These are phyloP conservation scores for Cecidostiba fungosa DNA, from an alignment of 2,888 invertebrate species.

Conservation along the genomic window DNA sequence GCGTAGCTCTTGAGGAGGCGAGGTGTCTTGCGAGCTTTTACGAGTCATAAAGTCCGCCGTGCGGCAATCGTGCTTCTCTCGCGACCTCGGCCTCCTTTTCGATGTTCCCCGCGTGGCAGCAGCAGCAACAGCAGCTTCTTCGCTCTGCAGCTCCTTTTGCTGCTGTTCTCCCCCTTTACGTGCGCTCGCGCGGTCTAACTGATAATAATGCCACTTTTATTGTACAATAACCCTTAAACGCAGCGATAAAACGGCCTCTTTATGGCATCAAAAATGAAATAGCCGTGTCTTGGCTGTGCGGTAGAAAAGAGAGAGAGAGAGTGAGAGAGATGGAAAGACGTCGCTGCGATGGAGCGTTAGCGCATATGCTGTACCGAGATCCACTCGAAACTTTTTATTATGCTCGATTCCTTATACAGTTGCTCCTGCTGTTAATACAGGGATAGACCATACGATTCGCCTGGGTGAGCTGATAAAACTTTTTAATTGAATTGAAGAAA, in stretches of 20 bases:
- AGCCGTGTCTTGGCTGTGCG: conserved; percentile 67
- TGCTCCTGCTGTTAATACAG: not conserved
- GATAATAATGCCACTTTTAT: conserved; percentile 80
- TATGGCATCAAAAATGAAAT: conserved; percentile 79
- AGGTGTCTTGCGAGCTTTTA: conserved; percentile 76
- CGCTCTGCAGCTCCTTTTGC: conserved; percentile 66
- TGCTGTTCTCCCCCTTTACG: conserved; percentile 44
- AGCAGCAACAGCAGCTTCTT: conserved; percentile 15
- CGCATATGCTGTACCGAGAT: not conserved
- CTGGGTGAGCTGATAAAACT: conserved; percentile 36
- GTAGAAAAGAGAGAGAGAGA: conserved; percentile 50
- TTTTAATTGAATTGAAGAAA: conserved; percentile 43
- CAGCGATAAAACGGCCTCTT: conserved; percentile 77
- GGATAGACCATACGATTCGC: conserved; percentile 10
- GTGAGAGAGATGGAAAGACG: conserved; percentile 19
- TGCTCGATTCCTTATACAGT: conserved; percentile 41
- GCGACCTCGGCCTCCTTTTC: conserved; percentile 74
- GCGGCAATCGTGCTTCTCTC: conserved; percentile 75
- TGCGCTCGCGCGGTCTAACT: conserved; percentile 71
- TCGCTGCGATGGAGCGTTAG: conserved; percentile 7
- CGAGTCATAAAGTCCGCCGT: conserved; percentile 78
- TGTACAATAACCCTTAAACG: conserved; percentile 80
- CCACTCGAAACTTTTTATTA: conserved; percentile 57
- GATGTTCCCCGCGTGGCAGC: conserved; percentile 55
- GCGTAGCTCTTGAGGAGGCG: conserved; percentile 65